Conservation (phyloP, 1,140 invertebrate species). For the Helicoverpa zea region DNA sequence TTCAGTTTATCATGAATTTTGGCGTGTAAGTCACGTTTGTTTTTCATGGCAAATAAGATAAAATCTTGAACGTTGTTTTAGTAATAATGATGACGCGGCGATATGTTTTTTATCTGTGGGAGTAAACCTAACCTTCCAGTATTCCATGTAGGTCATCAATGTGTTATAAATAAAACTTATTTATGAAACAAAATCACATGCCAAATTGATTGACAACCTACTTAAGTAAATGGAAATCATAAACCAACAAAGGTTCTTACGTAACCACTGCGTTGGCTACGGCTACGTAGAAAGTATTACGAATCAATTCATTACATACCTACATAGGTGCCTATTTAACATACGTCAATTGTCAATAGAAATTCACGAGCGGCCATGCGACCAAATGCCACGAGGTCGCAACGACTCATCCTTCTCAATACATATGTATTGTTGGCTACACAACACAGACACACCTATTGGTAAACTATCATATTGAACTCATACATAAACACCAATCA, state of each 20-base stretch:
- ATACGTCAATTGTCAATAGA: constrained; percentile 34
- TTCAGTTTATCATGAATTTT: background rate
- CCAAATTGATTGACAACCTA: background rate
- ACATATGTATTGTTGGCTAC: constrained; percentile 17
- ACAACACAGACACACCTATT: constrained; percentile 36
- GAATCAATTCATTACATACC: constrained; percentile 34
- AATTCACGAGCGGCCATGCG: constrained; percentile 3
- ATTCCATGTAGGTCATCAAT: no score
- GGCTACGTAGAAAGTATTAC: constrained; percentile 33
- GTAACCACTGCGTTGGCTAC: background rate
- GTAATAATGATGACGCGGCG: no score
- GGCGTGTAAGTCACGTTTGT: background rate
- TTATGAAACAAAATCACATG: background rate
- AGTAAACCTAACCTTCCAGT: no score
- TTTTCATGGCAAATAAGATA: constrained; percentile 4
- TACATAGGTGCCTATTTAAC: background rate
- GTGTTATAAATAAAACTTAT: background rate
- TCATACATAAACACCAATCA: constrained; percentile 20
- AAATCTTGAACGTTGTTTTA: no score
- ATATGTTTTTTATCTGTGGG: no score
- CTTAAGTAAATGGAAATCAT: constrained; percentile 14
- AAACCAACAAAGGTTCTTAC: background rate
- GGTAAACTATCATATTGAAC: constrained; percentile 41
- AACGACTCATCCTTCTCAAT: constrained; percentile 19
- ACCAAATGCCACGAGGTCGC: constrained; percentile 42